Evolutionary conservation across 2,113 vertebrate genomes (phyloP), one percentile per base, ranked within the genome.

Genomic region (Spheniscus mendiculus): DNA sequence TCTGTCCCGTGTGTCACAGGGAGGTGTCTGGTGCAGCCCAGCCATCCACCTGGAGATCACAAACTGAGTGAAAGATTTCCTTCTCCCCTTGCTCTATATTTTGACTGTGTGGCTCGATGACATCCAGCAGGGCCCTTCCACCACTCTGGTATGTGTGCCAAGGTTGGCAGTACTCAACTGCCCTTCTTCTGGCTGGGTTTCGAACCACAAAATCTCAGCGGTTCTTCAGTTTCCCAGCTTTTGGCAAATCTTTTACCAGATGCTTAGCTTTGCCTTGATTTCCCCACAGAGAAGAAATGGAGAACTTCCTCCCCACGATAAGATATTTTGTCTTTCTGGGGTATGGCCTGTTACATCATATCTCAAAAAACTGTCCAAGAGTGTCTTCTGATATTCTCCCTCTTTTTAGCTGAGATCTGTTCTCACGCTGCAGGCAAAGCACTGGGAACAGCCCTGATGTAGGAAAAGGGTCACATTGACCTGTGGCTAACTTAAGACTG

Each of bases 281-380:
- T 76, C 62, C 56, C 16, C 14, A 2, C 19, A 12, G 32, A 69
- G 42, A 15, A 66, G 50, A 71, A 94, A 72, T 10, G 3, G 50
- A 76, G 47, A 85, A 55, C 45, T 44, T 73, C 25, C 26, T 90
- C 72, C 55, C 25, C 70, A 29, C 0, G 8, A 29, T 13, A 73
- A 90, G 62, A 72, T 77, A 80, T 19, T 90, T 79, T 87, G 52
- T 79, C 40, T 91, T 91, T 83, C 30, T 91, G n/a, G 56, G 53
- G 3, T 93, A 79, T 85, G 72, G 21, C 40, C 49, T 65, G 36
- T 83, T 93, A 72, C 4, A 62, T 95, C 50, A 67, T 14, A 9
- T 71, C 76, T 62, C 72, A 85, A 65, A 84, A 84, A 78, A 84
- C 50, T 84, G 67, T 81, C 42, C 45, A 56, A 70, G 73, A 82